Evolutionary conservation across 2,888 invertebrate genomes (phyloP).

Genomic region (Drosophila anomelani): DNA sequence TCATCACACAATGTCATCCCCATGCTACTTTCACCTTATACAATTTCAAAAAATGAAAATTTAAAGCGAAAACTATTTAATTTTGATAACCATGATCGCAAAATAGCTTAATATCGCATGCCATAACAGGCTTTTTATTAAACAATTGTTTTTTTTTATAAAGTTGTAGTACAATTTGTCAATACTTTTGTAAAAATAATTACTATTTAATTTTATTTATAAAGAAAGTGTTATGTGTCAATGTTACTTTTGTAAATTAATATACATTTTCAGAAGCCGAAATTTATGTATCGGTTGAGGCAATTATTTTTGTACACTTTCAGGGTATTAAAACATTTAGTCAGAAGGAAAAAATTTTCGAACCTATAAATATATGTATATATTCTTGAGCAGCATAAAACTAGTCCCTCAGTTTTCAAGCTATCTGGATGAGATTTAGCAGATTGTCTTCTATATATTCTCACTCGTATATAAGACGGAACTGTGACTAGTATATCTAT

Average conservation of each 20-base stretch:
- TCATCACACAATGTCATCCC: conserved; percentile 78
- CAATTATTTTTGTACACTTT: too few relatives aligned
- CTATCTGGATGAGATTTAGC: too few relatives aligned
- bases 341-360: too few relatives aligned
- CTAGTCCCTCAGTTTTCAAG: too few relatives aligned
- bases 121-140: not conserved
- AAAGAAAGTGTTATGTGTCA: not conserved
- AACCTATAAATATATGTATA: too few relatives aligned
- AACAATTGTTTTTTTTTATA: not conserved
- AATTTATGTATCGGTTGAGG: too few relatives aligned
- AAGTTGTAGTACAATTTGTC: not conserved
- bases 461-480: too few relatives aligned
- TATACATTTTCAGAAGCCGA: not conserved
- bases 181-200: not conserved
- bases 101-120: conserved; percentile 73
- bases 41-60: conserved; percentile 83
- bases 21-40: conserved; percentile 82
- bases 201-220: not conserved
- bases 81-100: conserved; percentile 83
- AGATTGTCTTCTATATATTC: too few relatives aligned
- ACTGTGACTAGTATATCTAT: too few relatives aligned
- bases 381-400: too few relatives aligned
- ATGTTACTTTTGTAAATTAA: not conserved
- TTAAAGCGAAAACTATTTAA: conserved; percentile 82
- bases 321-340: too few relatives aligned